phyloP scores from a whole-genome alignment of 2,797 vertebrate genomes.

The Octomys mimax region DNA sequence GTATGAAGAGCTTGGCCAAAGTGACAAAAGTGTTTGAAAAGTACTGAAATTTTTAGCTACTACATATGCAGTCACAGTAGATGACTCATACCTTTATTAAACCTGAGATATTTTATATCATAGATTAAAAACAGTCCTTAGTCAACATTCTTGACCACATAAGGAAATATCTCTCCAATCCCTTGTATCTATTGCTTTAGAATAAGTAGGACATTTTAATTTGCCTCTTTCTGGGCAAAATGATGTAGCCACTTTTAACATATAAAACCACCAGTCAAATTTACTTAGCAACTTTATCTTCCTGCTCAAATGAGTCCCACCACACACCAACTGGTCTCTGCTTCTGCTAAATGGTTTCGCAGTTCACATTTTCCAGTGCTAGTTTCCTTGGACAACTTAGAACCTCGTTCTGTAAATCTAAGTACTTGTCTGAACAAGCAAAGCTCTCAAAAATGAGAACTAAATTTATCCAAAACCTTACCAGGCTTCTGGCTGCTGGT shows the following conservation, averaged over 20 bases:
- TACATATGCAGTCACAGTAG: constrained; percentile 10
- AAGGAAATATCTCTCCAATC: not conserved
- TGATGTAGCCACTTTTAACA: not conserved
- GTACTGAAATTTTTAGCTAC: constrained; percentile 7
- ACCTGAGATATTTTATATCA: constrained; percentile 60
- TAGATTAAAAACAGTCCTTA: constrained; percentile 59
- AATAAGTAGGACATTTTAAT: constrained; percentile 31
- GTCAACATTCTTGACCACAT: constrained; percentile 38
- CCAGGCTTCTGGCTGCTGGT: not conserved
- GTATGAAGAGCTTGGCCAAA: constrained; percentile 30
- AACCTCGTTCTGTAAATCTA: constrained; percentile 63
- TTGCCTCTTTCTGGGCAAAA: not conserved
- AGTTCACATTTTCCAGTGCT: constrained; percentile 33
- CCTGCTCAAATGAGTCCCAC: constrained; percentile 17
- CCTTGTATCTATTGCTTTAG: constrained; percentile 22
- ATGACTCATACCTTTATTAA: constrained; percentile 60
- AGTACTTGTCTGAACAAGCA: constrained; percentile 10
- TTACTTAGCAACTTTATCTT: constrained; percentile 15
- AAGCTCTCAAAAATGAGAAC: not conserved
- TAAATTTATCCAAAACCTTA: constrained; percentile 31
- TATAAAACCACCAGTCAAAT: not conserved
- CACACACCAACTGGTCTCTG: not conserved
- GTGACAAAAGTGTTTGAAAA: constrained; percentile 57
- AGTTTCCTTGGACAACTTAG: constrained; percentile 61
- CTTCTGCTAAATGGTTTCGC: constrained; percentile 53